Base-by-base conservation (phyloP, 2,888 invertebrate species). In the Piscicola geometra region DNA sequence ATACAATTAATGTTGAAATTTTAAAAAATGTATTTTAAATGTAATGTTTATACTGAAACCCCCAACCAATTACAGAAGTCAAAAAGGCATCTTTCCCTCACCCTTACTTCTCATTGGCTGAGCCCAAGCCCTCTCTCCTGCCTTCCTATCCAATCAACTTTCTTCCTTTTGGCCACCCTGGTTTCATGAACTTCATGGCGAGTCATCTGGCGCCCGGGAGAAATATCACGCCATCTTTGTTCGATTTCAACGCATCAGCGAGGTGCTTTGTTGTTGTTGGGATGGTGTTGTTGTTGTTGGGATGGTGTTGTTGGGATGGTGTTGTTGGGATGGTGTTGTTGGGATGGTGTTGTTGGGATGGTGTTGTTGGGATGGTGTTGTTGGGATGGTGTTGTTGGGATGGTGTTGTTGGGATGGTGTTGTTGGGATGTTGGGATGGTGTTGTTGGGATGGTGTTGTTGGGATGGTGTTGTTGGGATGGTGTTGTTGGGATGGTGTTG, bases 71-170 rank as follows among this genome's bases (percentile, higher is more conserved):
- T 25, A 2, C 72, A 72, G 72, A 72, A n/a, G 32, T 50, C 3
- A 72, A 72, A 52, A 72, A 72, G 35, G 32, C 50, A 28, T 50
- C 35, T n/a, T 72, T 72, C 72, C 30, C 35, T 15, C 70, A 70
- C 25, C 70, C 72, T 1, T 72, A 72, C 56, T 56, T 72, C 9
- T 50, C 72, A 28, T 72, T 72, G 9, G 21, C 56, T 25, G 72
- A 72, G 30, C 64, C 64, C 25, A 47, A 30, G 32, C 50, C 72
- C 56, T 72, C 28, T 18, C 72, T 25, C 5, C 72, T 25, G 25
- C 72, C 36, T 30, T 50, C 50, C 25, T 41, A n/a, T 30, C 72
- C 72, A 50, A 35, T 72, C 28, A 72, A 72, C 33, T 72, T 72
- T 25, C 33, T 72, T 3, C 52, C 72, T 18, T 72, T 72, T 41